Conservation (phyloP, 2,888 invertebrate genomes). For the Diabrotica balteata region DNA sequence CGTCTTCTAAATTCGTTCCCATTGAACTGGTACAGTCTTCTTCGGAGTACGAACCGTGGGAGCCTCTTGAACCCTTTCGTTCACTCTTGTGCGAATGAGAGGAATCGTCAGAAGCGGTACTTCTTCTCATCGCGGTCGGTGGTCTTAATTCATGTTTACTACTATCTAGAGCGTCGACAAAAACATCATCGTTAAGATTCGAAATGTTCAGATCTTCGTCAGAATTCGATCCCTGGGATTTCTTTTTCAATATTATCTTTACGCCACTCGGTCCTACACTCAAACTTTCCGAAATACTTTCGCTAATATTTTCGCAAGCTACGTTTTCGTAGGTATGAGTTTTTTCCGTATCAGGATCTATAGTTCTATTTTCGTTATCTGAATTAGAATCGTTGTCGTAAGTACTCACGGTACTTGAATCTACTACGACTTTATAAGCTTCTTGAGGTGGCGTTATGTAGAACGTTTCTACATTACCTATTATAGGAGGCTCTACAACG, state of each 20-base stretch:
- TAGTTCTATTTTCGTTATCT: conserved; percentile 72
- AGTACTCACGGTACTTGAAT: conserved; percentile 70
- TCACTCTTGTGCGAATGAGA: conserved; percentile 55
- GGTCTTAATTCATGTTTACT: conserved; percentile 56
- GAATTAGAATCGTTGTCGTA: conserved; percentile 69
- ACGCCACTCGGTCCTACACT: conserved; percentile 57
- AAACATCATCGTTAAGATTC: conserved; percentile 60
- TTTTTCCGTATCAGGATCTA: conserved; percentile 62
- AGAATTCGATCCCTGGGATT: conserved; percentile 56
- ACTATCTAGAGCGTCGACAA: conserved; percentile 54
- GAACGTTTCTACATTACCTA: conserved; percentile 82
- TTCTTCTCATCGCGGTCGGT: conserved; percentile 57
- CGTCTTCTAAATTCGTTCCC: conserved; percentile 78
- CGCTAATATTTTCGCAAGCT: conserved; percentile 46
- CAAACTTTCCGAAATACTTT: conserved; percentile 57
- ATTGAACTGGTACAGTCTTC: conserved; percentile 73
- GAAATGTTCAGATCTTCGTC: conserved; percentile 64
- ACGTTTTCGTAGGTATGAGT: conserved; percentile 59
- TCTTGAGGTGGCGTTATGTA: conserved; percentile 81
- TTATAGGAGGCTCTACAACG: conserved; percentile 73
- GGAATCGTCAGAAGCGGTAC: conserved; percentile 58
- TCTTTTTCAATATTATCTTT: conserved; percentile 56
- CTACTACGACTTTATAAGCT: conserved; percentile 78
- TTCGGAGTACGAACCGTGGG: conserved; percentile 76
- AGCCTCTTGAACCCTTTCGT: conserved; percentile 53